Evolutionary conservation across 2,888 invertebrate genomes (phyloP), one percentile per base, ranked within the genome.

Genomic region (Sinopyrophorus schimmeli): DNA sequence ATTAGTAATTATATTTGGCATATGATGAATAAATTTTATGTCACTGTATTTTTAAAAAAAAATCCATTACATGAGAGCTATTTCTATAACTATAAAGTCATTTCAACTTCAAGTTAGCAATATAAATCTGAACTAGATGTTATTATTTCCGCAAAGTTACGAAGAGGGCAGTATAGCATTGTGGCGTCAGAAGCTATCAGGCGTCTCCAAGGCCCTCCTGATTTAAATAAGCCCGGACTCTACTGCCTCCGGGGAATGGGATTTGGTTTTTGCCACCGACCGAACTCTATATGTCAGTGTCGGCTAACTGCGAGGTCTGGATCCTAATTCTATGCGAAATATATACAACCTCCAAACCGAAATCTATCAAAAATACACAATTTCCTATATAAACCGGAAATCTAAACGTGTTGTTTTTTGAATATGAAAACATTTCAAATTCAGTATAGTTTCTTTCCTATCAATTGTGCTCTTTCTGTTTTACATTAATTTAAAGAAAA

Each of bases 191-290:
- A 69, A 70, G 71, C 70, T 70, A 72, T 73, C 72, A 70, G 67
- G 59, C 70, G 70, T 71, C 69, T 71, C 73, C 68, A 61, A 64
- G 69, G 68, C 66, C 65, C 67, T 66, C 63, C 67, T 69, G 73
- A 72, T 72, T 73, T 72, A 72, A 72, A 73, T 72, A 72, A 72
- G 71, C 70, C 70, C 70, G 68, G 70, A 69, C 70, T 68, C 57
- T 59, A 66, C 59, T 60, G 64, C 61, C 67, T 66, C 68, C 64
- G 60, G 69, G 71, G 68, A 67, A 68, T 66, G 66, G 66, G 69
- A 71, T 72, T 71, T 68, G 69, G 71, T 73, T 73, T 72, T 72
- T 72, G 71, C 71, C 70, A 69, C 68, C 65, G 55, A 58, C 64
- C 68, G 66, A 65, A 69, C 68, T 71, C 67, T 70, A 69, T 70